Evolutionary conservation across 1,140 invertebrate species (phyloP), one percentile per base, ranked within the genome.

Genomic region (Sitophilus oryzae): DNA sequence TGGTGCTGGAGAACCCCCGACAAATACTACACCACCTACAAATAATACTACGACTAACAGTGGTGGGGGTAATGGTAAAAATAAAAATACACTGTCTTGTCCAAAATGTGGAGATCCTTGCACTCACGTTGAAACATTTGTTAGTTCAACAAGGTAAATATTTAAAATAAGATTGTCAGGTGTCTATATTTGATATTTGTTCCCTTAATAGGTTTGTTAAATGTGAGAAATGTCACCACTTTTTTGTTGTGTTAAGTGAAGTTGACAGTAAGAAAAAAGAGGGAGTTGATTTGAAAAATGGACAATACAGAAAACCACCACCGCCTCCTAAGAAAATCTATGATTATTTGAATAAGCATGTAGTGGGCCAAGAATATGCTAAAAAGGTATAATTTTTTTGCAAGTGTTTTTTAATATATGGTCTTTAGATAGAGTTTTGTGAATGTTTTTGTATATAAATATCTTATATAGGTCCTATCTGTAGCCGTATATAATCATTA

Each of bases 401-500:
- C 0, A 40, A 46, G 14, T 37, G 14, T 37, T 57, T 49, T 6
- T 3, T 22, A 14, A 38, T 45, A 10, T 46, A 37, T 16, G 23
- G 23, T 20, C 21, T 20, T 35, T 5, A 14, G 37, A 19, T 36
- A 20, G 6, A 5, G 18, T 16, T 14, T 23, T 16, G 11, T 56
- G 36, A 47, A 52, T 23, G 22, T 41, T 43, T 56, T 20, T n/a
- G n/a, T n/a, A n/a, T n/a, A n/a, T n/a, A n/a, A n/a, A n/a, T n/a
- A n/a, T n/a, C n/a, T n/a, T n/a, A n/a, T n/a, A n/a, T 41, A 71
- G 70, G 94, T 98, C n/a, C 75, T 99, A 8, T 89, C 94, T 21
- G 96, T 99, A 3, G 96, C 96, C 20, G 94, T 99, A 1, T 99
- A 99, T 74, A 98, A 98, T 75, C 97, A 99, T 73, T 99, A 98